Conservation (phyloP, 2,113 vertebrate genomes). For the Rhagologus leucostigma region DNA sequence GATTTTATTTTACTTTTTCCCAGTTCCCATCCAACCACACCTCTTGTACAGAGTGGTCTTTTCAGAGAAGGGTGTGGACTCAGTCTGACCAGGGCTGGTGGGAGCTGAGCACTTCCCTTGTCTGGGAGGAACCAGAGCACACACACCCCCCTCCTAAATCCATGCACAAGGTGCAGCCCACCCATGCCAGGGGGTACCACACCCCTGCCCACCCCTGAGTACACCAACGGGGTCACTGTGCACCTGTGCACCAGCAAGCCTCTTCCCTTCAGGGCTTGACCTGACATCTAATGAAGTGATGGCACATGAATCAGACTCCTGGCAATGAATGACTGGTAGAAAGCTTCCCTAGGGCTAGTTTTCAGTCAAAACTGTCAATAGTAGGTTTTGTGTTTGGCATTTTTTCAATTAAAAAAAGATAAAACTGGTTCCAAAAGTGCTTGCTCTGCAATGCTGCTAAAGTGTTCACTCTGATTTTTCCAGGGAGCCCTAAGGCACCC, state of each 20-base stretch:
- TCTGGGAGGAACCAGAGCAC: not conserved
- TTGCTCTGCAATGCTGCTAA: not conserved
- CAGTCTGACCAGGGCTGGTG: not conserved
- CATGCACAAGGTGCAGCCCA: not conserved
- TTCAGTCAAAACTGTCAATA: not conserved
- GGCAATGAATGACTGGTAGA: conserved; percentile 49
- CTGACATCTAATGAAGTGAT: conserved; percentile 24
- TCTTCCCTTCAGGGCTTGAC: not conserved
- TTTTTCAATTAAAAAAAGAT: not conserved
- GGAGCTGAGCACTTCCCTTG: not conserved
- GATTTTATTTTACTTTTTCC: not conserved
- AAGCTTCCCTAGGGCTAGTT: not conserved
- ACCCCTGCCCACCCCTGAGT: not conserved
- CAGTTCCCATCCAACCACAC: not conserved
- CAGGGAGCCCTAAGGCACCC: not conserved
- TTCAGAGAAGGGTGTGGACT: not conserved
- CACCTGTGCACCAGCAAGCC: not conserved
- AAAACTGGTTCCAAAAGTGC: not conserved
- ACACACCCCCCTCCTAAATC: rapidly evolving
- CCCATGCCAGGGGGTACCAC: not conserved
- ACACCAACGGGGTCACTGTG: rapidly evolving
- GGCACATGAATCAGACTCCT: conserved; percentile 1
- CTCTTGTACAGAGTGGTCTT: not conserved
- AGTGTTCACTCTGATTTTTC: not conserved
- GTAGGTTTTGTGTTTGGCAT: rapidly evolving